Conservation (phyloP, 2,113 vertebrate genomes). For the Lipotes vexillifer region DNA sequence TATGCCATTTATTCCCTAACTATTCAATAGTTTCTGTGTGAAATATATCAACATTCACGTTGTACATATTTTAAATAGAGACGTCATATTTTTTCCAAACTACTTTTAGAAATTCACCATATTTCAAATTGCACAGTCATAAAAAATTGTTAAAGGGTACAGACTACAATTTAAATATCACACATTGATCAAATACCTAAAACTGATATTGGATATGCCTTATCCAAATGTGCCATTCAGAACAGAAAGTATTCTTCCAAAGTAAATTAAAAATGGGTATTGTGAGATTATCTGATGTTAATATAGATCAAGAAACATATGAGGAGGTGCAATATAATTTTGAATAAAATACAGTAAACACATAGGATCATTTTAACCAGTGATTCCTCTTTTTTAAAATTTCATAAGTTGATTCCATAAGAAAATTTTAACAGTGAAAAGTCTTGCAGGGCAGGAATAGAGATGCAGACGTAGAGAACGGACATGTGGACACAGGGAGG, state of each 20-base stretch:
- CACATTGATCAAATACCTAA: neutral
- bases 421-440: neutral
- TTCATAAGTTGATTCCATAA: neutral
- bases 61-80: neutral
- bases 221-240: neutral
- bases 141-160: neutral
- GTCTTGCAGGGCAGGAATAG: too few species aligned
- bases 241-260: neutral
- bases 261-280: neutral
- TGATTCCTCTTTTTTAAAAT: neutral
- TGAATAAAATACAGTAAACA: neutral
- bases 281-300: neutral
- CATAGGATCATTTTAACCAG: neutral
- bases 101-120: slow-evolving; percentile 23
- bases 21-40: neutral
- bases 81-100: neutral
- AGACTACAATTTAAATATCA: neutral
- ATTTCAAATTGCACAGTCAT: neutral
- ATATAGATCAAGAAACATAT: neutral
- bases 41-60: neutral
- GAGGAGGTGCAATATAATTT: neutral
- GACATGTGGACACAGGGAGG: too few species aligned
- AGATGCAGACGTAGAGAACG: too few species aligned
- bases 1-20: neutral
- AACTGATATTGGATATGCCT: neutral